phyloP scores from a whole-genome alignment of 2,113 vertebrate species.

The Chloroceryle aenea region DNA sequence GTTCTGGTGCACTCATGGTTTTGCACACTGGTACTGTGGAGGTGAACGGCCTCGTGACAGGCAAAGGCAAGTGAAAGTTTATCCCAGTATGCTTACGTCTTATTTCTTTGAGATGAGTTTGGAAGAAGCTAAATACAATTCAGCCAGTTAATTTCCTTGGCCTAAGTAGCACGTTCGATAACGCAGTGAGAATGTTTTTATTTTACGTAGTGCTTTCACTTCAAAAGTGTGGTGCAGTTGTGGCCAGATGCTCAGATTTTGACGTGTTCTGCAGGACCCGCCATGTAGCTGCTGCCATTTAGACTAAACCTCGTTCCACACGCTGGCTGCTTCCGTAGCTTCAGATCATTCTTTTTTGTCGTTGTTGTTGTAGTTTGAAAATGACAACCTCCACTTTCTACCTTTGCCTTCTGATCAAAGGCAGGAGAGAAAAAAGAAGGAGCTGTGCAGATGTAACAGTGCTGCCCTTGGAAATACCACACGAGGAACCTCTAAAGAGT shows the following conservation, averaged over 20 bases:
- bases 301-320: neutral
- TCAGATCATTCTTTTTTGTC: neutral
- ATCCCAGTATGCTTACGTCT: neutral
- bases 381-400: neutral
- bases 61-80: neutral
- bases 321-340: conserved; percentile 6
- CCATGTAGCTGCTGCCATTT: conserved; percentile 44
- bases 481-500: neutral
- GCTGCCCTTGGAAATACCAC: neutral
- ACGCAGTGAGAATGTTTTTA: neutral
- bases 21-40: neutral
- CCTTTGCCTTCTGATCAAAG: neutral
- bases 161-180: neutral
- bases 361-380: neutral
- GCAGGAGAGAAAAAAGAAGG: neutral
- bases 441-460: neutral
- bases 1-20: neutral
- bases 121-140: neutral
- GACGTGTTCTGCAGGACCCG: conserved; percentile 33
- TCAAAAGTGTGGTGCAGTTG: conserved; percentile 24
- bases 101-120: conserved; percentile 27
- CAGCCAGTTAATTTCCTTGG: conserved; percentile 7
- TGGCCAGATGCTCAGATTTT: neutral
- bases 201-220: conserved; percentile 29
- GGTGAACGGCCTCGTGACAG: neutral